Conservation (phyloP, 92 coral and sea anemone genomes). For the Pocillopora meandrina region DNA sequence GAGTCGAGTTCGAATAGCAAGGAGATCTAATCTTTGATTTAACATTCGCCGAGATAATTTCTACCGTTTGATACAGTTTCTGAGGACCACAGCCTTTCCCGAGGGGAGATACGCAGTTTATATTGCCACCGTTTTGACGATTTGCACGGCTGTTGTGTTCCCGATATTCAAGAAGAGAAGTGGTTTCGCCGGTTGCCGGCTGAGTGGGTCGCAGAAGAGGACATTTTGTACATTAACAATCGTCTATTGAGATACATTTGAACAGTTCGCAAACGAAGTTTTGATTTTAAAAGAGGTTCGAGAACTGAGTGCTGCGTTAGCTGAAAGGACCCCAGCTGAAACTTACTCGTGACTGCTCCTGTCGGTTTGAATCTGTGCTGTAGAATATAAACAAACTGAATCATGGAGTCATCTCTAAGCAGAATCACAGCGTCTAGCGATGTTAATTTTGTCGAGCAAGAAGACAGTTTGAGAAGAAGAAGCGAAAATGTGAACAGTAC, state of each 20-base stretch:
- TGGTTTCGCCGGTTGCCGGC: slow-evolving; percentile 35
- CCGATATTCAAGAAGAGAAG: not conserved
- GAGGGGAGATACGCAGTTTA: slow-evolving; percentile 26
- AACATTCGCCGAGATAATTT: not conserved
- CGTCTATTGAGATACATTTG: not conserved
- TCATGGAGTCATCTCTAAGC: slow-evolving; percentile 38
- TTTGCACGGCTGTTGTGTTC: slow-evolving; percentile 17
- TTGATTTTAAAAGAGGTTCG: not conserved
- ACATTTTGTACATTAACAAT: slow-evolving; percentile 25
- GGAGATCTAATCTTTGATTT: slow-evolving; percentile 18
- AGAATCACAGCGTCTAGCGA: slow-evolving; percentile 34
- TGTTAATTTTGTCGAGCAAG: slow-evolving; percentile 16
- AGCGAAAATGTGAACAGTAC: slow-evolving; percentile 30
- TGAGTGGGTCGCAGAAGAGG: slow-evolving; percentile 9
- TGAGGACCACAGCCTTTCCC: not conserved
- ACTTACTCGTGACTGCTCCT: slow-evolving; percentile 2
- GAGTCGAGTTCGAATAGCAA: not conserved
- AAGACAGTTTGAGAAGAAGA: slow-evolving; percentile 15
- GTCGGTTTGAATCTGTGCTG: not conserved
- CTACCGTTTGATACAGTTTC: not conserved
- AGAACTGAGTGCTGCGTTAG: not conserved
- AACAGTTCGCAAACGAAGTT: slow-evolving; percentile 5
- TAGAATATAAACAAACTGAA: not conserved
- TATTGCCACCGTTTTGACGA: slow-evolving; percentile 1
- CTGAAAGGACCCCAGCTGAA: not conserved